phyloP scores from a whole-genome alignment of 2,113 vertebrate genomes.

The Cynopterus brachyotis region DNA sequence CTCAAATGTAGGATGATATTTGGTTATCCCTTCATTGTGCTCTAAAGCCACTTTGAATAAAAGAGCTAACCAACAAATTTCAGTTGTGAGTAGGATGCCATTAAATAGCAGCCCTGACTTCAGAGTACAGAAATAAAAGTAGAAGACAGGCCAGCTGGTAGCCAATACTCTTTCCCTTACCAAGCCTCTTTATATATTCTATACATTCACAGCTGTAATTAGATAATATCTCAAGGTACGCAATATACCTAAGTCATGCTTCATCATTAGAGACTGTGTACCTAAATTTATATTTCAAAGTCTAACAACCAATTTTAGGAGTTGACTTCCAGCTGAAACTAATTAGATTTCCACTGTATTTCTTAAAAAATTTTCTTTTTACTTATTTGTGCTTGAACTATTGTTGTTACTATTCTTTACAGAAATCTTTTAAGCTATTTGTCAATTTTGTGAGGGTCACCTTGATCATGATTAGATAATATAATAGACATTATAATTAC shows the following conservation, averaged over 20 bases:
- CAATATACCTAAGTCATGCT: not conserved
- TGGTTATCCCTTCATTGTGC: not conserved
- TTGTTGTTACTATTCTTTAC: not conserved
- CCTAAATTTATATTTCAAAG: not conserved
- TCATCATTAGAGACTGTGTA: not conserved
- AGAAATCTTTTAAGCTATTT: not conserved
- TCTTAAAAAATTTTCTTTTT: conserved; percentile 27
- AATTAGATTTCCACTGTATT: not conserved
- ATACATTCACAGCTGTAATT: not conserved
- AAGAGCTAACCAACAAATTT: not conserved
- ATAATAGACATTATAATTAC: not conserved
- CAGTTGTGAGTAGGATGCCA: not conserved
- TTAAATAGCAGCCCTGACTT: not conserved
- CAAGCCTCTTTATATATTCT: not conserved
- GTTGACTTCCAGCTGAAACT: not conserved
- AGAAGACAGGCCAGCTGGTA: not conserved
- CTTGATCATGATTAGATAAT: not conserved
- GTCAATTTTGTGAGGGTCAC: not conserved
- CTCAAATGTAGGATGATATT: not conserved
- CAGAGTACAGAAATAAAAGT: not conserved
- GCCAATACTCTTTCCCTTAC: not conserved
- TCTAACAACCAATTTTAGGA: not conserved
- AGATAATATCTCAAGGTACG: not conserved
- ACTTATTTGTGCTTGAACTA: not conserved
- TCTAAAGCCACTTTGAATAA: not conserved